Evolutionary conservation across 2,797 vertebrate species (phyloP), one percentile per base, ranked within the genome.

Genomic region (Pseudochromis fuscus): DNA sequence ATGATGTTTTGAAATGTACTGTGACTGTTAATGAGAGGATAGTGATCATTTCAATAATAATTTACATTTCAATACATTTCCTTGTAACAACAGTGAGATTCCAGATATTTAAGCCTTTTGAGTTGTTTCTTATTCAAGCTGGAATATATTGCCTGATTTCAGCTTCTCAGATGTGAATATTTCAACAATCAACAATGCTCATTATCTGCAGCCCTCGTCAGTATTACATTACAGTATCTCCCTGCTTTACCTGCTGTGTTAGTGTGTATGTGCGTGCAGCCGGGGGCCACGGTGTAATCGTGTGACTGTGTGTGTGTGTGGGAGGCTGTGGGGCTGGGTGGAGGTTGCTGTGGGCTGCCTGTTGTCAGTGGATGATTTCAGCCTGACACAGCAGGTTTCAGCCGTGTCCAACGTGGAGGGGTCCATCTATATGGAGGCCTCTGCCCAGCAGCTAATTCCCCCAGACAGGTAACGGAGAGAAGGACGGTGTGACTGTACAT

Each of bases 391-490:
- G 82, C 95, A 96, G 94, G 94, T 96, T 87, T 95, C 95, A 84
- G 90, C 93, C 60, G 72, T 96, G 93, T 84, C 79, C 94, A 94
- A 70, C 81, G 75, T 95, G 85, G 95, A 96, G 94, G 92, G 95
- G 92, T 95, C 95, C 76, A 85, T 95, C 95, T 96, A 94, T 95
- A 95, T 95, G 96, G 95, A 95, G 94, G 95, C 94, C 81, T 95
- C 95, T 69, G 93, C 90, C 49, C 92, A 93, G 81, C 93, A 92
- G 70, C 90, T 88, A 83, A 88, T 89, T 77, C 90, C 85, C 86
- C 84, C 91, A 87, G 81, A 90, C 94, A 97, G 96, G 96, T 97
- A 97, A 96, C 71, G 24, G 59, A 48, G 52, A 61, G 58, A 12
- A 13, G 25, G 37, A 8, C 23, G 40, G 13, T 38, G 10, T 18